These are phyloP conservation scores for Plumapathes pennacea DNA, from an alignment of 92 coral and sea anemone genomes.

Conservation along the genomic window DNA sequence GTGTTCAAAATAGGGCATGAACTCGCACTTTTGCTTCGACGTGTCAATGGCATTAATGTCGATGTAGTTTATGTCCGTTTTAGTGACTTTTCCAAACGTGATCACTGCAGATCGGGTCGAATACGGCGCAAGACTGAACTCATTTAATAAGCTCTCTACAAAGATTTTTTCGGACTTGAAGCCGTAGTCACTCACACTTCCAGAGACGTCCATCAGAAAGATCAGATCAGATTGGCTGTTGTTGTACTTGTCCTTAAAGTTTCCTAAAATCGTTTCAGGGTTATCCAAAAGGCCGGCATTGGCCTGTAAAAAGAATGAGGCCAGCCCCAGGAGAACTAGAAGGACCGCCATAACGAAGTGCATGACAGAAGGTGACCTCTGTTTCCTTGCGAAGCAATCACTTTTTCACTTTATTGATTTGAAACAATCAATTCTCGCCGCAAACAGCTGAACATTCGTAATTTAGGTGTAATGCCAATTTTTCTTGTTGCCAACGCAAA, in stretches of 20 bases:
- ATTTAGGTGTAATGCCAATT: no score
- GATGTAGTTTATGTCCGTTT: slow-evolving; percentile 85
- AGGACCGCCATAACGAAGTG: no score
- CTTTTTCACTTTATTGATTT: no score
- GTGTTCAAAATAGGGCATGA: slow-evolving; percentile 69
- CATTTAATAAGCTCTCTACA: slow-evolving; percentile 78
- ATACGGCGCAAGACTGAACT: slow-evolving; percentile 86
- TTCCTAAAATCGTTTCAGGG: slow-evolving; percentile 37
- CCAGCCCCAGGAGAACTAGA: no score
- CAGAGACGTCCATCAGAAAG: slow-evolving; percentile 86
- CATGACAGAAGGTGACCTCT: no score
- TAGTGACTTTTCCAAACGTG: slow-evolving; percentile 65
- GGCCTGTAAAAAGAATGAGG: no score
- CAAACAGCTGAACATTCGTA: no score
- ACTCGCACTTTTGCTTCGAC: slow-evolving; percentile 86
- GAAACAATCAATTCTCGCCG: no score
- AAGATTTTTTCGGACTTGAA: slow-evolving; percentile 75
- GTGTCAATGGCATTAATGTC: slow-evolving; percentile 67
- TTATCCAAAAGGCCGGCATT: slow-evolving; percentile 65
- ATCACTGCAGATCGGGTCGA: slow-evolving; percentile 87
- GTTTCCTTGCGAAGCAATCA: no score
- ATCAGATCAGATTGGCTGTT: slow-evolving; percentile 88
- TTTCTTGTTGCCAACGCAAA: no score
- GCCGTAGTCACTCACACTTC: slow-evolving; percentile 81
- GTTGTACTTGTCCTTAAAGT: slow-evolving; percentile 75